Conservation (phyloP, 1,140 invertebrate species). For the Batillaria attramentaria region DNA sequence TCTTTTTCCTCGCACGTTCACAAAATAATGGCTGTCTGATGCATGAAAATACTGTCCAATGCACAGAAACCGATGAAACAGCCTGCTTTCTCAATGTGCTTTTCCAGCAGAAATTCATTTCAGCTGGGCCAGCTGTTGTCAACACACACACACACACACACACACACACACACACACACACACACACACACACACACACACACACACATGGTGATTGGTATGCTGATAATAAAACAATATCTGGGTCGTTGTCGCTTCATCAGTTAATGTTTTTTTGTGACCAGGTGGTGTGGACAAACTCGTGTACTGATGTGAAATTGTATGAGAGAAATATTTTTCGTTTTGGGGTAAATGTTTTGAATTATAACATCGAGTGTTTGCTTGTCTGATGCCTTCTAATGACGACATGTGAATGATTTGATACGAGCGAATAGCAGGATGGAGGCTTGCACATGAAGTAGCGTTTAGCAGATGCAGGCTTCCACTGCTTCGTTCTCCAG, state of each 20-base stretch:
- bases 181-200: slow-evolving; percentile 39
- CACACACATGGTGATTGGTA: slow-evolving; percentile 33
- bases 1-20: no score
- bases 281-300: no score
- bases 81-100: no score
- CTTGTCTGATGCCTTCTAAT: not conserved
- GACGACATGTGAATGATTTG: no score
- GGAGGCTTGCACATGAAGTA: not conserved
- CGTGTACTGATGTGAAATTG: not conserved
- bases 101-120: no score
- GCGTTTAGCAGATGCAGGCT: no score
- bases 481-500: no score
- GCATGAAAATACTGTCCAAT: no score
- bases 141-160: slow-evolving; percentile 3
- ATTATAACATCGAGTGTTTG: not conserved
- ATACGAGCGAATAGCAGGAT: not conserved
- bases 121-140: no score
- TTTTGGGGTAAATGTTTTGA: not conserved
- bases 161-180: slow-evolving; percentile 27
- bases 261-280: not conserved
- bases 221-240: slow-evolving; percentile 3
- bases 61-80: no score
- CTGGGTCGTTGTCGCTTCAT: not conserved
- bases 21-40: no score
- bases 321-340: not conserved